Conservation (phyloP, 2,113 vertebrate species). For the Rhinoderma darwinii region DNA sequence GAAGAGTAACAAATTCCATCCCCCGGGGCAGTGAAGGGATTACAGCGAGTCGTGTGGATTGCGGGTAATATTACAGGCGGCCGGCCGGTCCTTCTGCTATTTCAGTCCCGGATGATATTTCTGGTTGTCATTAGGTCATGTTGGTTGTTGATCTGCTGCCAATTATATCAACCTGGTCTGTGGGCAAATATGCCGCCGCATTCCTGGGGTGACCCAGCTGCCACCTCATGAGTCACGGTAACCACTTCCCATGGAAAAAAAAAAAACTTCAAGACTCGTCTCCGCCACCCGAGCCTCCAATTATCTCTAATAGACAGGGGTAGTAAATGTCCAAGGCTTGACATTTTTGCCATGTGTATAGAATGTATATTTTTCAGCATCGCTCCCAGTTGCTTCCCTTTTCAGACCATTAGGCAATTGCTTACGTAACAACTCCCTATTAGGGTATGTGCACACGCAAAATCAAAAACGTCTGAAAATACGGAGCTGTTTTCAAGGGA, state of each 20-base stretch:
- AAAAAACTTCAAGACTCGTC: not conserved
- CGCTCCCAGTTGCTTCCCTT: no score
- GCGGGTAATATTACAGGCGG: conserved; percentile 27
- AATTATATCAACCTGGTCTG: conserved; percentile 28
- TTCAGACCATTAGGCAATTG: no score
- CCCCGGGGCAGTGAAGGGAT: not conserved
- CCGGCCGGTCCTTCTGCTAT: conserved; percentile 1
- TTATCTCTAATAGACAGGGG: not conserved
- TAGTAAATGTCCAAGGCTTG: no score
- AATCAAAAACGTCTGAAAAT: no score
- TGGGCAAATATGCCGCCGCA: conserved; percentile 13
- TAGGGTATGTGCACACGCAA: no score
- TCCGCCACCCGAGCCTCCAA: not conserved
- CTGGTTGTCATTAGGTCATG: not conserved
- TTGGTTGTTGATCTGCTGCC: not conserved
- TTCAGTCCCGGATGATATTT: not conserved
- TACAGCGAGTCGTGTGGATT: not conserved
- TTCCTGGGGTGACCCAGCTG: conserved; percentile 45
- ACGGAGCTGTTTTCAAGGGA: no score
- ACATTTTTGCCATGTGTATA: no score
- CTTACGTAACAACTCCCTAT: no score
- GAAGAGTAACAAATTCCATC: not conserved
- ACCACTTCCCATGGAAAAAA: not conserved
- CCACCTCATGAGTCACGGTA: not conserved
- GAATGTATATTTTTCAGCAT: no score